Percentiles rank a stretch among this genome's conserved stretches.
phyloP scores from a whole-genome alignment of 2,113 vertebrate genomes.

The Laticauda laticaudata region DNA sequence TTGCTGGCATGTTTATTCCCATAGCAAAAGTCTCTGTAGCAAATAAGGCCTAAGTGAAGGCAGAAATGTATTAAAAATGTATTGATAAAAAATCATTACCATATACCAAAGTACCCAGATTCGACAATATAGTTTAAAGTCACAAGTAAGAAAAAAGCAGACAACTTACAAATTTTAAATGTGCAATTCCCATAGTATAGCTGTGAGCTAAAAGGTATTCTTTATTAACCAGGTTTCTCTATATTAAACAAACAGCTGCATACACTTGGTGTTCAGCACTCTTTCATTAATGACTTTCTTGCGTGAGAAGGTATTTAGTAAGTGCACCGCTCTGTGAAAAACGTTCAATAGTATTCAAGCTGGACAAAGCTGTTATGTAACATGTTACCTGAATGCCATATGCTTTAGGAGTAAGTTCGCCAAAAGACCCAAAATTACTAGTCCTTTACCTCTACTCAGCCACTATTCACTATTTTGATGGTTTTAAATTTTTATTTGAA shows the following conservation, averaged over 20 bases:
- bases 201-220: background rate
- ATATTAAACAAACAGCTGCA: background rate
- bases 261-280: background rate
- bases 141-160: background rate
- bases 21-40: slow-evolving; percentile 98
- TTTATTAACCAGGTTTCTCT: background rate
- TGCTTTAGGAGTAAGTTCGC: background rate
- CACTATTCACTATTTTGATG: background rate
- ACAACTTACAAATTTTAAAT: background rate
- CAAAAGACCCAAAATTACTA: background rate
- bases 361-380: background rate
- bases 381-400: background rate
- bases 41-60: slow-evolving; percentile 87
- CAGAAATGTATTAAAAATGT: background rate
- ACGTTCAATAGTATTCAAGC: background rate
- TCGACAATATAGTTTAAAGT: background rate
- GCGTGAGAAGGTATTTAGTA: background rate
- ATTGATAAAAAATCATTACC: background rate
- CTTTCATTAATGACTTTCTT: background rate
- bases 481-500: background rate
- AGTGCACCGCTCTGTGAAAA: background rate
- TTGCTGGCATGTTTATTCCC: slow-evolving; percentile 99
- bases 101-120: background rate
- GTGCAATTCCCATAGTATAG: background rate
- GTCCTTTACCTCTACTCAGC: background rate